Base-by-base conservation (phyloP, 2,888 invertebrate genomes). In the Papilio protenor region DNA sequence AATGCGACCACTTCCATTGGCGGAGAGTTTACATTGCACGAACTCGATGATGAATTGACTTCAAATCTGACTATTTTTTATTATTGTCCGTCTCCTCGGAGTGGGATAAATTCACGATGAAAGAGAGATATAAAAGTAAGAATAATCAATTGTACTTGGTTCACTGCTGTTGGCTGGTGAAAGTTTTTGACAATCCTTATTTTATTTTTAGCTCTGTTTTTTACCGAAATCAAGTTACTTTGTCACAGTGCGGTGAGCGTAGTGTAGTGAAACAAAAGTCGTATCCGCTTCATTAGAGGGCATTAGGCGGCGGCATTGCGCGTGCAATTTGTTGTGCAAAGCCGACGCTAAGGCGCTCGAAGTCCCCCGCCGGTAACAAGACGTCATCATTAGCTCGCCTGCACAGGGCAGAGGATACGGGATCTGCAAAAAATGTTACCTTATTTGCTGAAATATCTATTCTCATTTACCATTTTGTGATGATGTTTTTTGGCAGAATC, bases 1-100 rank as follows among this genome's bases (percentile, higher is more conserved):
- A 59, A 73, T 73, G 73, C 59, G 45, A 14, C 23, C 23, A 73
- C 59, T 73, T 73, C 73, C 59, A 73, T 59, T 59, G 45, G 73
- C 45, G 73, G 73, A 59, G 59, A 73, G 14, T 45, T 73, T 73
- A n/a, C 40, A 57, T 40, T 57, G 73, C 73, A 73, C 45, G 73
- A n/a, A 45, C 14, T 12, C 23, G 23, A 73, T 59, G 73, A 73
- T 73, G 59, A 45, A 73, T 73, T 57, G 57, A 59, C 21, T 59
- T 14, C 64, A 40, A 64, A 64, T 64, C 33, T 64, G 33, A 33
- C 64, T 27, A 8, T 33, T 64, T 33, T 64, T 33, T 66, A 33
- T n/a, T 66, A 33, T 18, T n/a, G 18, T 40, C 64, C 33, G 40
- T 18, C 57, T 12, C 11, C 66, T n/a, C 33, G 27, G 8, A 40